Conservation (phyloP, 2,888 invertebrate species). For the Agapostemon virescens region DNA sequence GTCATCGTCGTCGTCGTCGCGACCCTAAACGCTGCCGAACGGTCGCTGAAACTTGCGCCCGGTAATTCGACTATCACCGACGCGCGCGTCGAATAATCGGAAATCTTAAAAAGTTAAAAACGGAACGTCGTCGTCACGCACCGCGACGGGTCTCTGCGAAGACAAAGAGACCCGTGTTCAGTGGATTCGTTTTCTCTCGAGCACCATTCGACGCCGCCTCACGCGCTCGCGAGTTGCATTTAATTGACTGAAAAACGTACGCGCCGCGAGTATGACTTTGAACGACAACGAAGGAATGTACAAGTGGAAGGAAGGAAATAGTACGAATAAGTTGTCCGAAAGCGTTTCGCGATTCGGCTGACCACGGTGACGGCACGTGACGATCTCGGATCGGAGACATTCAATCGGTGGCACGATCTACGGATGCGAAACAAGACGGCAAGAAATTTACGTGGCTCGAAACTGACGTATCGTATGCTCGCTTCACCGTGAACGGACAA, state of each 20-base stretch:
- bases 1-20: not conserved
- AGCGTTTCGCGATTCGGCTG: not conserved
- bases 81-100: conserved; percentile 9
- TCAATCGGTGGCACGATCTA: conserved; percentile 16
- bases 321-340: not conserved
- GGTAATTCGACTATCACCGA: not conserved
- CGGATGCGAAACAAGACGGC: conserved; percentile 29
- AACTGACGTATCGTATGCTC: conserved; percentile 27
- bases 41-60: conserved; percentile 7
- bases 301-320: conserved; percentile 11
- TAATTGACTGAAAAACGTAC: conserved; percentile 32
- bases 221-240: not conserved
- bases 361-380: conserved; percentile 23
- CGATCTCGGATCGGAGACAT: conserved; percentile 24
- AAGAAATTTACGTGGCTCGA: conserved; percentile 25
- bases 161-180: not conserved
- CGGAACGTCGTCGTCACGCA: conserved; percentile 32
- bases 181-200: not conserved
- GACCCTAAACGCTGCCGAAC: not conserved
- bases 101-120: conserved; percentile 24
- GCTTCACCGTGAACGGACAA: conserved; percentile 40
- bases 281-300: conserved; percentile 35
- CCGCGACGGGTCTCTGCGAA: not conserved
- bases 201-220: conserved; percentile 1
- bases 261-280: not conserved